Percentiles rank a stretch among this genome's conserved stretches.
Conservation (phyloP, 2,888 invertebrate species). For the Dolichopus griseipennis region DNA sequence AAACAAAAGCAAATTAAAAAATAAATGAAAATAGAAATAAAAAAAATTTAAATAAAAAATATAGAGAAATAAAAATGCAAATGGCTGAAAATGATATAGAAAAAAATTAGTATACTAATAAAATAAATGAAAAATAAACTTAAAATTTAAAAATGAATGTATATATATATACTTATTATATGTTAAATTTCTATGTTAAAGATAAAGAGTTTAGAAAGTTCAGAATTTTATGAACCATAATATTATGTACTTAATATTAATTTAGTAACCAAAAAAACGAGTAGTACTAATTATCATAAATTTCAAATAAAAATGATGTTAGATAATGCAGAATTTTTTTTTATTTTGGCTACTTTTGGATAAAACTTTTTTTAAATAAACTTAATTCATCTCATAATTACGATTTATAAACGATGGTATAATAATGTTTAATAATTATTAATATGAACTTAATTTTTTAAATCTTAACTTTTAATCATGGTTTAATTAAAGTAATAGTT, state of each 20-base stretch:
- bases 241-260: background rate
- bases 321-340: no score
- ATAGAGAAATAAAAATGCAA: slow-evolving; percentile 17
- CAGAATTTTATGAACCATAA: slow-evolving; percentile 1
- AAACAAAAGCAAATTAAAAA: slow-evolving; percentile 10
- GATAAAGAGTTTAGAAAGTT: slow-evolving; percentile 1
- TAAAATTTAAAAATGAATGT: background rate
- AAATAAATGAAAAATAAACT: background rate
- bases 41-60: slow-evolving; percentile 15
- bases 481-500: no score
- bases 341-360: no score
- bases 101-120: background rate
- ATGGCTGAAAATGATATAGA: background rate
- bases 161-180: slow-evolving; percentile 13
- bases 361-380: no score
- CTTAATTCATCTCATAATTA: no score
- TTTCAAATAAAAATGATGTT: no score
- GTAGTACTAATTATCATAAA: no score
- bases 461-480: no score
- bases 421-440: no score
- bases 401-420: no score
- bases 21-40: slow-evolving; percentile 13
- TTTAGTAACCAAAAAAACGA: slow-evolving; percentile 8
- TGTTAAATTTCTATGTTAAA: slow-evolving; percentile 11
- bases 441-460: no score